Percentiles rank a stretch among this genome's conserved stretches.
These are phyloP conservation scores for Adelognathus sp. DNA, from an alignment of 2,888 invertebrate species.

Conservation along the genomic window DNA sequence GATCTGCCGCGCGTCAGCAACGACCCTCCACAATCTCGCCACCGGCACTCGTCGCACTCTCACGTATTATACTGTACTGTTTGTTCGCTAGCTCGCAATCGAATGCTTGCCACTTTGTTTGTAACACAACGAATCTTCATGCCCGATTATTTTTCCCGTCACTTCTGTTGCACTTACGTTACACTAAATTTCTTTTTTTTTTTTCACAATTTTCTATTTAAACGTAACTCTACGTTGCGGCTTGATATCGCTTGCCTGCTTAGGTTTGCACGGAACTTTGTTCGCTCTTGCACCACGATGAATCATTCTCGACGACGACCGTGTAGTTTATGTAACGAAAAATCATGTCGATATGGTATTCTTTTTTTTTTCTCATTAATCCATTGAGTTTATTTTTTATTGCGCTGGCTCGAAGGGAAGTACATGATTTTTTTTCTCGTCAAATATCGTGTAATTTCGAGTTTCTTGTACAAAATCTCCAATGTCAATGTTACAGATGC, in stretches of 20 bases:
- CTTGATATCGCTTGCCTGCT: conserved; percentile 60
- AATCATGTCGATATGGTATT: conserved; percentile 13
- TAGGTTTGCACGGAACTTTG: conserved; percentile 69
- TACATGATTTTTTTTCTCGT: neutral
- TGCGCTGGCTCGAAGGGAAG: neutral
- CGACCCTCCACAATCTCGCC: conserved; percentile 44
- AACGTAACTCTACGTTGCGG: conserved; percentile 47
- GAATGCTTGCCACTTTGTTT: conserved; percentile 54
- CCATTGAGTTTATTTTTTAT: neutral
- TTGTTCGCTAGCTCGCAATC: conserved; percentile 52
- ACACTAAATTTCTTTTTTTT: conserved; percentile 18
- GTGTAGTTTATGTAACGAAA: conserved; percentile 18
- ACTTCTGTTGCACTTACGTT: conserved; percentile 35
- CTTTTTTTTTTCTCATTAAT: neutral
- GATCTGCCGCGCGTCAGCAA: conserved; percentile 21
- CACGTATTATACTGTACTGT: conserved; percentile 33
- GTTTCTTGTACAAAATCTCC: neutral
- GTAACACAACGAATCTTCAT: conserved; percentile 48
- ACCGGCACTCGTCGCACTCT: conserved; percentile 64
- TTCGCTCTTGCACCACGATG: conserved; percentile 51
- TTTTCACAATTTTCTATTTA: conserved; percentile 37
- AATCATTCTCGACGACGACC: conserved; percentile 37
- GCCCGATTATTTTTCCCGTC: conserved; percentile 36
- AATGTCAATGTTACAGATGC: neutral
- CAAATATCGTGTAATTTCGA: neutral